phyloP scores from a whole-genome alignment of 2,888 invertebrate species.

The Thymelicus acteon region DNA sequence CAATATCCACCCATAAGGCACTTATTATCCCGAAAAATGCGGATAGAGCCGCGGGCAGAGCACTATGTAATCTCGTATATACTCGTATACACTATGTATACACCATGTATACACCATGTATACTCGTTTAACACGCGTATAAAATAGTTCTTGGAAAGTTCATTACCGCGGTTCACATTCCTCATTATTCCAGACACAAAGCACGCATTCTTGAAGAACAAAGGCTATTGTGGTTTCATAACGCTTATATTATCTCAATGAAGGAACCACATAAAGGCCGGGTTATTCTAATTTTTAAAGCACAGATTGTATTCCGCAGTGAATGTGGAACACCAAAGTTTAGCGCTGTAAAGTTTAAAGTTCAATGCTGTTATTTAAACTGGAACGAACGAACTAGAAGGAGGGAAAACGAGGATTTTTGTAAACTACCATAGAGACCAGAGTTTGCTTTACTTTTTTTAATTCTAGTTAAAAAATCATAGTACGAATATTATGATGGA shows the following conservation, averaged over 20 bases:
- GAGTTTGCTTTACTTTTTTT: too few relatives aligned
- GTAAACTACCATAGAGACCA: background rate
- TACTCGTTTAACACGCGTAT: too few relatives aligned
- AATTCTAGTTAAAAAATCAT: too few relatives aligned
- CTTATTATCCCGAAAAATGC: too few relatives aligned
- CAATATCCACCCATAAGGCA: too few relatives aligned
- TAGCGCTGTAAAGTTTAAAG: constrained; percentile 11
- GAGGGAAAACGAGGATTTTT: background rate
- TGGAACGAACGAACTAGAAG: constrained; percentile 5
- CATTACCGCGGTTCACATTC: constrained; percentile 16
- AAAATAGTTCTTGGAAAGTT: background rate
- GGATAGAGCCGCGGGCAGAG: too few relatives aligned
- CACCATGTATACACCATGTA: too few relatives aligned
- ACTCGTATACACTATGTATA: too few relatives aligned
- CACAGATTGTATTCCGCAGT: constrained; percentile 5
- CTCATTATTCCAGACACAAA: constrained; percentile 20
- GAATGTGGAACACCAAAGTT: constrained; percentile 7
- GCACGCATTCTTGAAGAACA: constrained; percentile 16
- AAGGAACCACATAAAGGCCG: constrained; percentile 17
- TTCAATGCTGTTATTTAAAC: constrained; percentile 8
- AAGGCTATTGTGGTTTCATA: constrained; percentile 17
- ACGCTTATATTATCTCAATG: constrained; percentile 20
- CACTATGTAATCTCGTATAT: too few relatives aligned
- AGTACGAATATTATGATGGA: too few relatives aligned
- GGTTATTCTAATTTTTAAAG: constrained; percentile 9